Conservation (phyloP, 2,797 vertebrate genomes). For the Hyperoplus immaculatus region DNA sequence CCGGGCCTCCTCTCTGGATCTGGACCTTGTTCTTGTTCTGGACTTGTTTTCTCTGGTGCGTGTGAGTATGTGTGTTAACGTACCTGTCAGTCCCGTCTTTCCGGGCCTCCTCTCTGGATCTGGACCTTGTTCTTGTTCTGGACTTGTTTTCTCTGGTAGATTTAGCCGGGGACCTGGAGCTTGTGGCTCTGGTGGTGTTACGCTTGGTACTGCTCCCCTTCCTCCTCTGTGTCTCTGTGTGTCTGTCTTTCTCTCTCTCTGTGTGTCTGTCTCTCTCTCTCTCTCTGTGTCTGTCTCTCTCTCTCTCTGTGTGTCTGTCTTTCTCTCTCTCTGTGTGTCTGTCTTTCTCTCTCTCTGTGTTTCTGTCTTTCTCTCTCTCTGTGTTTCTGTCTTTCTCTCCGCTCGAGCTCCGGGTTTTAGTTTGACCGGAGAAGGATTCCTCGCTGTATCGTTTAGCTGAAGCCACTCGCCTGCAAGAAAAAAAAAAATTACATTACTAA, state of each 20-base stretch:
- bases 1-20: conserved; percentile 9
- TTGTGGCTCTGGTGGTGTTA: not conserved
- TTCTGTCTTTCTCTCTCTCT: conserved; percentile 19
- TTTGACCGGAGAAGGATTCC: not conserved
- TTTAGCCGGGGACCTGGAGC: not conserved
- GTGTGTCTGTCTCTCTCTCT: not conserved
- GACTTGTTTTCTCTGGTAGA: not conserved
- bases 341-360: not conserved
- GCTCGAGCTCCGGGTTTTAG: conserved; percentile 43
- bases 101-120: conserved; percentile 9
- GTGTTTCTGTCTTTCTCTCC: conserved; percentile 1
- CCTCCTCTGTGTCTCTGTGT: too few species aligned
- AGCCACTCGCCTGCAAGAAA: conserved; percentile 53
- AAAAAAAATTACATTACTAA: not conserved
- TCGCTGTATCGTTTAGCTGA: conserved; percentile 63
- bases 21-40: conserved; percentile 5
- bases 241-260: not conserved
- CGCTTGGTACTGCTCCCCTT: not conserved
- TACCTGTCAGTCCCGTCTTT: not conserved
- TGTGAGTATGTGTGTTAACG: too few species aligned
- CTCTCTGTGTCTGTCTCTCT: not conserved
- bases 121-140: conserved; percentile 5
- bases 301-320: not conserved
- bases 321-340: not conserved
- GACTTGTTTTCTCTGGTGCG: not conserved